Evolutionary conservation across 2,113 vertebrate species (phyloP).

Genomic region (Pachypanchax playfairii): DNA sequence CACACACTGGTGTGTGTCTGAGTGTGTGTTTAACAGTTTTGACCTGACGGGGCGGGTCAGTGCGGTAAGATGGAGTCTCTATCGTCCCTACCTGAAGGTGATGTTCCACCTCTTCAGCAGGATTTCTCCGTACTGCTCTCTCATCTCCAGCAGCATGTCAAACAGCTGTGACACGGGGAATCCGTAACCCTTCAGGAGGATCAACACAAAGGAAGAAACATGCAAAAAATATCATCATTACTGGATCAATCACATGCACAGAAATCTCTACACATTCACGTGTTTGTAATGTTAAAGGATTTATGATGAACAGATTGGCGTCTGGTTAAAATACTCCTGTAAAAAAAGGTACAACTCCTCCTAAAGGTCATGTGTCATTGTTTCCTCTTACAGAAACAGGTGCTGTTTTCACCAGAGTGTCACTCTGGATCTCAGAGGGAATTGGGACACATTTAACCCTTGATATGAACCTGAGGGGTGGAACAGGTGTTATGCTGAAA

Average conservation of each 20-base stretch:
- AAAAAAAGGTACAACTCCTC: no score
- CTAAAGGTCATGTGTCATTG: no score
- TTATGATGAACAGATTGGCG: no score
- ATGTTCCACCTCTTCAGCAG: conserved; percentile 93
- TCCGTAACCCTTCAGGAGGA: conserved; percentile 86
- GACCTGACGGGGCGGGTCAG: conserved; percentile 41
- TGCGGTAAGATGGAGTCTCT: neutral
- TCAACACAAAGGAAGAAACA: neutral
- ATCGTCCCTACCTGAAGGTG: conserved; percentile 86
- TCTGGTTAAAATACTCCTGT: no score
- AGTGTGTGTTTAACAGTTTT: conserved; percentile 9
- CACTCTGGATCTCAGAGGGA: no score
- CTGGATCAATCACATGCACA: neutral
- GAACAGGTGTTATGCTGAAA: no score
- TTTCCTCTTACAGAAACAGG: no score
- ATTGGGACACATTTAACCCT: no score
- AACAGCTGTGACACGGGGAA: conserved; percentile 96
- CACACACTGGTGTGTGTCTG: neutral
- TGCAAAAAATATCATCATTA: neutral
- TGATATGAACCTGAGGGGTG: no score
- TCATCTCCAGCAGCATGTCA: conserved; percentile 95
- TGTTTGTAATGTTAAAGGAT: no score
- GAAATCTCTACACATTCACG: no score
- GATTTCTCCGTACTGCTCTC: conserved; percentile 95
- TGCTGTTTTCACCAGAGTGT: no score